These are phyloP conservation scores for Xiphophorus maculatus DNA, from an alignment of 2,113 vertebrate species.

Conservation along the genomic window DNA sequence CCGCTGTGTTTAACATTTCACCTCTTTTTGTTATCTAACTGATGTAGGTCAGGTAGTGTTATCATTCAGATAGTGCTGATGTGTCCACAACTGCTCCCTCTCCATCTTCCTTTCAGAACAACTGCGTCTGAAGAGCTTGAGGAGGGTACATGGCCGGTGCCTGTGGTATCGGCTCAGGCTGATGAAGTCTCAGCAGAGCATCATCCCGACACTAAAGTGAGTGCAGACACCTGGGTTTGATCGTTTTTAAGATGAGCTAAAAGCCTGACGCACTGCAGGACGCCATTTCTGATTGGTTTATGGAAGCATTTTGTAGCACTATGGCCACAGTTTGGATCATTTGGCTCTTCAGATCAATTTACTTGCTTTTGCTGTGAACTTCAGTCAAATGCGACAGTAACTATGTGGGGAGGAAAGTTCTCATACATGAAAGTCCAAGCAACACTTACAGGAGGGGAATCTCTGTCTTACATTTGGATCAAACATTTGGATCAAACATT, in stretches of 20 bases:
- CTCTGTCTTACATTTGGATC: too few relatives aligned
- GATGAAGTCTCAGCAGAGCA: conserved; percentile 94
- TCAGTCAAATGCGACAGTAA: too few relatives aligned
- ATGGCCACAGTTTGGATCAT: not conserved
- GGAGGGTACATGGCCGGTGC: conserved; percentile 95
- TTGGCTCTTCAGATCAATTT: not conserved
- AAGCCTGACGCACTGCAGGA: not conserved
- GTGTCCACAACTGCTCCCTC: not conserved
- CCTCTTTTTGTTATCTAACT: not conserved
- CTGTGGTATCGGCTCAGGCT: conserved; percentile 95
- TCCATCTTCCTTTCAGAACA: conserved; percentile 82
- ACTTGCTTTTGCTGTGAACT: not conserved
- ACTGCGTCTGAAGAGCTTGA: conserved; percentile 94
- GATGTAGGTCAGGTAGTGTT: not conserved
- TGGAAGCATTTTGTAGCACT: not conserved
- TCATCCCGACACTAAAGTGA: conserved; percentile 95
- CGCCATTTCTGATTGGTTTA: not conserved
- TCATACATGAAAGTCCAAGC: too few relatives aligned
- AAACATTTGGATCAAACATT: too few relatives aligned
- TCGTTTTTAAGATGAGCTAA: not conserved
- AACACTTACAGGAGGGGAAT: too few relatives aligned
- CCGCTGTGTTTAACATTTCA: not conserved
- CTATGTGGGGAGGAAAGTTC: too few relatives aligned
- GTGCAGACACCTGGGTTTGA: conserved; percentile 61
- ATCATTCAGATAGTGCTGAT: not conserved